Percentiles rank a stretch among this genome's conserved stretches.
phyloP scores from a whole-genome alignment of 2,797 vertebrate genomes.

The Xiphorhynchus erythropygius region DNA sequence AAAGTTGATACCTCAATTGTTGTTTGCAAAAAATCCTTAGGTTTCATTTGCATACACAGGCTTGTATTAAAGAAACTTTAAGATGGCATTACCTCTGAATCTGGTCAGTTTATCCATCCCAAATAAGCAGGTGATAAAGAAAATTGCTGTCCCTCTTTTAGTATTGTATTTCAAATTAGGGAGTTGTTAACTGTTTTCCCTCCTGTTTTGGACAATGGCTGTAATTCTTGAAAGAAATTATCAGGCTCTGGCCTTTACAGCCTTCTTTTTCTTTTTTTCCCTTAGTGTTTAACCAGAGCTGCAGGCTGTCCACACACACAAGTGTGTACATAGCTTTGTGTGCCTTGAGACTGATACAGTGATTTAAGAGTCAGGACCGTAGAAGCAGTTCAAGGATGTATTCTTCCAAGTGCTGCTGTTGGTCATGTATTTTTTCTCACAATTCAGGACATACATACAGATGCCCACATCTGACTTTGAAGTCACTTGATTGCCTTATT shows the following conservation, averaged over 20 bases:
- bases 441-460: not conserved
- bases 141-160: not conserved
- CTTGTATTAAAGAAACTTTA: not conserved
- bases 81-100: not conserved
- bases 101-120: not conserved
- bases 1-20: not conserved
- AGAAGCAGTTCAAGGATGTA: not conserved
- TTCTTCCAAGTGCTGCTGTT: not conserved
- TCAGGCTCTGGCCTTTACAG: not conserved
- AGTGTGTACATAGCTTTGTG: not conserved
- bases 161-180: not conserved
- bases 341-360: not conserved
- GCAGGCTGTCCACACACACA: accelerated
- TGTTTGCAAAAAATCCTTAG: not conserved
- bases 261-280: not conserved
- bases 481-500: not conserved
- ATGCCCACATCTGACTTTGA: not conserved
- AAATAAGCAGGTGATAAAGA: not conserved
- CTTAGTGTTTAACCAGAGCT: not conserved
- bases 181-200: not conserved
- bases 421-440: not conserved
- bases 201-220: not conserved
- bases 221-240: not conserved
- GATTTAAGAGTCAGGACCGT: not conserved
- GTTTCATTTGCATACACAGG: not conserved